Evolutionary conservation across 2,113 vertebrate genomes (phyloP), one percentile per base, ranked within the genome.

Genomic region (Orthonyx spaldingii): DNA sequence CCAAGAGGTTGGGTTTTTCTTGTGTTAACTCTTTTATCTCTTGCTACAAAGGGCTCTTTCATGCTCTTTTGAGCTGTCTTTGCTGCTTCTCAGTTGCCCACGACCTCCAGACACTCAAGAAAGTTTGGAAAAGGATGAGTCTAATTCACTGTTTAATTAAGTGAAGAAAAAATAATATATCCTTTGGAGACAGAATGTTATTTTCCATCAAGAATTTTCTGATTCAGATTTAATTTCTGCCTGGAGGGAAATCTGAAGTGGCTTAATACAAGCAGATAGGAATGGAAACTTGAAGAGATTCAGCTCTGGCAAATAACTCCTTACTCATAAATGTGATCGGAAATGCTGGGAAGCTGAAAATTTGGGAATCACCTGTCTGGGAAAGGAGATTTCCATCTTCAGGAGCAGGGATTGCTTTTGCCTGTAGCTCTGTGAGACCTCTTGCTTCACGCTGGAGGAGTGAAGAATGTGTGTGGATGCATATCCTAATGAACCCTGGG

Each of bases 211-310:
- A 66, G 47, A 74, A 63, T 50, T 64, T 81, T 56, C 42, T 37
- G 33, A 59, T 77, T 77, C 35, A 74, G 21, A 23, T 77, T 77
- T 70, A 74, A 69, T 84, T 94, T 90, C n/a, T 93, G 33, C 69
- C 49, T 4, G 18, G 9, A 17, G 10, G 11, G 20, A 64, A 68
- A 76, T 70, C 3, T 42, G 19, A 84, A 57, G 30, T 75, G 44
- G 35, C 49, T 66, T 78, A 84, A 82, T 55, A 47, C 9, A 50
- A 41, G 72, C 32, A 63, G 52, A 14, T 28, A 27, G 46, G 46
- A 61, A 33, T 4, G 6, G 78, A 89, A 91, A 59, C 21, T 23
- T 50, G 13, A 6, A 46, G 79, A 93, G 21, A 47, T 30, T 77
- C 24, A 56, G 21, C n/a, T 76, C 33, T 1, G 4, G 13, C 32